Percentiles rank a stretch among this genome's conserved stretches.
Evolutionary conservation across 2,888 invertebrate genomes (phyloP).

Genomic region (Celastrina argiolus): DNA sequence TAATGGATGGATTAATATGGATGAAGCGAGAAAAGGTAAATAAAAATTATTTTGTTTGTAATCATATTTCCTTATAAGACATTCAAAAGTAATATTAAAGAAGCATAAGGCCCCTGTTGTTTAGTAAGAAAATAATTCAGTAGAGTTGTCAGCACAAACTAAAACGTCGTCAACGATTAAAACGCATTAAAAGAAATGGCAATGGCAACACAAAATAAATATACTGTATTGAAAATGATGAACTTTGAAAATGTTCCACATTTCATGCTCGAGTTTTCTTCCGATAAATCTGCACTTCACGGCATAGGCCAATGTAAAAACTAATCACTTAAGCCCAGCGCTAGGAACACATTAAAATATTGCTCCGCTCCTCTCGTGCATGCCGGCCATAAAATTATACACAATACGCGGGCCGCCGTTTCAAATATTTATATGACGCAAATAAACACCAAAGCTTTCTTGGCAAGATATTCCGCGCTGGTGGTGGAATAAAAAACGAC

Average conservation of each 20-base stretch:
- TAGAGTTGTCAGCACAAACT: too few species aligned
- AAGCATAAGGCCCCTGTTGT: too few species aligned
- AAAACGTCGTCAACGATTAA: neutral
- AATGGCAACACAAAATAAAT: neutral
- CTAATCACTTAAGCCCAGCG: constrained; percentile 33
- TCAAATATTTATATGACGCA: constrained; percentile 21
- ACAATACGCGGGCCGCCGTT: constrained; percentile 16
- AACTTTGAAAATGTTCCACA: neutral
- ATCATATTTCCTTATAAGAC: too few species aligned
- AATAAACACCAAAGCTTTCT: constrained; percentile 10
- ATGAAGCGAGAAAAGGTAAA: neutral
- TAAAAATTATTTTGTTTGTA: too few species aligned
- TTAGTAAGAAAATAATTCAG: too few species aligned
- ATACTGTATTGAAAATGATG: neutral
- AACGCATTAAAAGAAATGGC: neutral
- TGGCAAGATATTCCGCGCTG: constrained; percentile 14
- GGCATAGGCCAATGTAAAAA: constrained; percentile 25
- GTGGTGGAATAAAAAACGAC: constrained; percentile 11
- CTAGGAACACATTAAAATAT: constrained; percentile 32
- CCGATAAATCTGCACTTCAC: constrained; percentile 19
- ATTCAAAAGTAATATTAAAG: too few species aligned
- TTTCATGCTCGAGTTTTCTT: constrained; percentile 4
- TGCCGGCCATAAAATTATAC: constrained; percentile 26
- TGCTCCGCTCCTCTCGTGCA: constrained; percentile 27
- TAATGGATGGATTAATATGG: neutral